Base-by-base conservation (phyloP, 2,888 invertebrate species). In the Hipparchia sbordonii region DNA sequence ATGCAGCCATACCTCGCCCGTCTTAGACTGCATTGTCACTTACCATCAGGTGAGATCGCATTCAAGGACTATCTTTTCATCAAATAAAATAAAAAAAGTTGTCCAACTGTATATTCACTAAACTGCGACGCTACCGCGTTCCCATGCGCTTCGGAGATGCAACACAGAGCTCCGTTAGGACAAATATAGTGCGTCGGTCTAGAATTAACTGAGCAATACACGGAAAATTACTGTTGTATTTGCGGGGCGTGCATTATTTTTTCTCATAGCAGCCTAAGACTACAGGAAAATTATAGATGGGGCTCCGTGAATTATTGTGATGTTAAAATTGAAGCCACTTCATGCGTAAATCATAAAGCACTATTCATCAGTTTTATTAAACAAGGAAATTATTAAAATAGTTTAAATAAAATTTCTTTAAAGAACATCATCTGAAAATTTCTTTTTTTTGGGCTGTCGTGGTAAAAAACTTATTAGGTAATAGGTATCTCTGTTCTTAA, bases 111-210 rank as follows among this genome's bases (percentile, higher is more conserved):
- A 65, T 2, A 10, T 0, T 52, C 6, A 52, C 33, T 76, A 78
- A 75, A 73, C 74, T 9, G 52, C 51, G 62, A 13, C 60, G 69
- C 56, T 65, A 60, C 71, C 70, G 78, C 78, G 86, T 91, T 91
- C 90, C 88, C 90, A 89, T 89, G 86, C 85, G 79, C 82, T 82
- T 81, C 80, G 81, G 82, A 85, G 86, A 89, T 88, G 86, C 82
- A 74, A 81, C 78, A 78, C 83, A 86, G 86, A 86, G 87, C 84
- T 83, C 92, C 92, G 92, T 92, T 92, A 92, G 81, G 80, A 83
- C 86, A 88, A 89, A 87, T 86, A 87, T 85, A 89, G 89, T 89
- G 87, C 85, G 83, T 84, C 79, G 82, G 84, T 82, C 81, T 85
- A 83, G 85, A 83, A 89, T 89, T 89, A 90, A 82, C 84, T 80